Percentiles rank a stretch among this genome's conserved stretches.
These are phyloP conservation scores for Rhinolophus sinicus DNA, from an alignment of 2,113 vertebrate genomes.

Conservation along the genomic window DNA sequence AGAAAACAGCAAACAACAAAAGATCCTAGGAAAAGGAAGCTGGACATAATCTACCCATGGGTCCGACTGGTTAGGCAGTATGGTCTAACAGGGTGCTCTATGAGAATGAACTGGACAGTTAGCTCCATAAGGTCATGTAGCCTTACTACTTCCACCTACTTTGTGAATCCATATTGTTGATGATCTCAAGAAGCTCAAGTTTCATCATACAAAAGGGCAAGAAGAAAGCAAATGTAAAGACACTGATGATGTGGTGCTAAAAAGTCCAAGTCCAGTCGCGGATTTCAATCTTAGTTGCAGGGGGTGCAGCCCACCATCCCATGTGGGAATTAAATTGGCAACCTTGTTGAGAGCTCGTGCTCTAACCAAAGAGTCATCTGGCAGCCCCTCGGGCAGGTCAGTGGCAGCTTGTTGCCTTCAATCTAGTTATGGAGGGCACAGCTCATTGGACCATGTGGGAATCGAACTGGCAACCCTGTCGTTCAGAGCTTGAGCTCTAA, in stretches of 20 bases:
- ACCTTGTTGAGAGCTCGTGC: no score
- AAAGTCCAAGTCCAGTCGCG: neutral
- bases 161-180: neutral
- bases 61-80: neutral
- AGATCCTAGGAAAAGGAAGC: neutral
- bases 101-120: neutral
- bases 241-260: neutral
- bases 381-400: no score
- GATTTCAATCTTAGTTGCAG: no score
- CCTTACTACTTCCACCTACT: neutral
- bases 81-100: neutral
- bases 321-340: no score
- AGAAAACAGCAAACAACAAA: neutral
- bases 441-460: no score
- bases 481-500: no score
- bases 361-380: no score
- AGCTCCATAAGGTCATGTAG: neutral
- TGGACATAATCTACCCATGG: neutral
- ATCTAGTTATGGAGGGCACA: no score
- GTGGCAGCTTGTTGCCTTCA: no score
- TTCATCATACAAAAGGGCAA: neutral
- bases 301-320: no score
- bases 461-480: no score
- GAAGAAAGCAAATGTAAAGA: constrained; percentile 32
- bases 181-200: neutral